Evolutionary conservation across 2,797 vertebrate species (phyloP), one percentile per base, ranked within the genome.

Genomic region (Pangasius mekongensis): DNA sequence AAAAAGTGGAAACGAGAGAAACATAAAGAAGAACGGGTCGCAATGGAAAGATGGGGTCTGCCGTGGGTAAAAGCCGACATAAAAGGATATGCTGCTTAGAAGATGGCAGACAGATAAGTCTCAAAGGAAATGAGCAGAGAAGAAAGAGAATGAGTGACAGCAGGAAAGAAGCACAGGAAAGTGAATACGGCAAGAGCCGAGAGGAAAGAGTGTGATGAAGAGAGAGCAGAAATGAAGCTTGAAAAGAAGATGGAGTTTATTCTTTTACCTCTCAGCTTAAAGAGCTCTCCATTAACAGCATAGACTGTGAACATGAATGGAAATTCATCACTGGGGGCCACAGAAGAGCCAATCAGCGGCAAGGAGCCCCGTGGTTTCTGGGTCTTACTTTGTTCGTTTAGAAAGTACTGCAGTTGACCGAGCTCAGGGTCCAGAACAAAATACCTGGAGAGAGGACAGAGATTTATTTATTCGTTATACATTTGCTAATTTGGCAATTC

Each of bases 371-470:
- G 94, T 0, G 97, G 97, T 83, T 97, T 97, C 94, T 97, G 97
- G 88, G 91, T 95, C 92, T 96, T 97, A 92, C 95, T 96, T 88
- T 96, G 95, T 60, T 97, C 97, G 3, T 96, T 98, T 92, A 98
- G 96, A 54, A 96, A 97, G 94, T 98, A 98, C 87, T 97, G 97
- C 88, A 98, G 96, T 92, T 96, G 93, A 33, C 97, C 96, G 0
- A 94, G 94, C 89, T 98, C 97, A 47, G 97, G 97, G 78, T 98
- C 97, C 95, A 98, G 93, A 86, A 98, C 96, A 85, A 98, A 98
- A 92, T 98, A 98, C 94, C 98, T 98, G 90, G 83, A 92, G 39
- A 54, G 82, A 67, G 81, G 58, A 87, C n/a, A 88, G 58, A 85
- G 27, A 69, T 87, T 14, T 52, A 36, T 66, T 84, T 52, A 52